Conservation (phyloP, 2,888 invertebrate genomes). For the Clitarchus hookeri region DNA sequence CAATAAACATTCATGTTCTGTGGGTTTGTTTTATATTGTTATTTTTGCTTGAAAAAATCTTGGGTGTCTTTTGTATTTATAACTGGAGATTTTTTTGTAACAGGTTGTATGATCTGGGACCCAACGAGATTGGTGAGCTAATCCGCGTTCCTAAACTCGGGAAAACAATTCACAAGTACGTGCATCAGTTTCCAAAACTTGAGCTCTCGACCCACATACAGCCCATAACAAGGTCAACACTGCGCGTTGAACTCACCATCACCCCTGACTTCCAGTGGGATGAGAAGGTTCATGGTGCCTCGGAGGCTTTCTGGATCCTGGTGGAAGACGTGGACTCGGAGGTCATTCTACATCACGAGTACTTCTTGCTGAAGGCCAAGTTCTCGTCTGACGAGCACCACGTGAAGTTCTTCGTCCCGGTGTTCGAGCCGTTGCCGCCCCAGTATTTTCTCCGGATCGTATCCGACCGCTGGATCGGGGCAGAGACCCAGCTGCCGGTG, state of each 20-base stretch:
- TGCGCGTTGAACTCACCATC: constrained; percentile 94
- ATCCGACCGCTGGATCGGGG: constrained; percentile 91
- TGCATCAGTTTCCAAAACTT: constrained; percentile 96
- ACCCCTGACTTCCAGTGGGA: constrained; percentile 99
- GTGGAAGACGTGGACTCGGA: constrained; percentile 89
- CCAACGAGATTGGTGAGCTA: constrained; percentile 96
- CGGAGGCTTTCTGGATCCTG: constrained; percentile 86
- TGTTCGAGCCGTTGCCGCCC: constrained; percentile 97
- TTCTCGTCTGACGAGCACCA: constrained; percentile 93
- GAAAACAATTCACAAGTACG: constrained; percentile 93
- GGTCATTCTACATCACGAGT: constrained; percentile 91
- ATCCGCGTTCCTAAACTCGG: constrained; percentile 90
- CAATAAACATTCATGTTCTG: too few species aligned
- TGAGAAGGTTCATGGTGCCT: constrained; percentile 80
- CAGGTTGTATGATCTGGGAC: constrained; percentile 91
- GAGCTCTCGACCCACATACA: constrained; percentile 97
- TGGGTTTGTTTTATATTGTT: too few species aligned
- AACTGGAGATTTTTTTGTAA: not conserved
- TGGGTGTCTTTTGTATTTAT: not conserved
- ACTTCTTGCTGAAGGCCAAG: constrained; percentile 92
- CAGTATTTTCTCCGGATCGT: constrained; percentile 94
- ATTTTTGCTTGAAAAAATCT: not conserved
- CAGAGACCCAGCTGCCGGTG: constrained; percentile 94
- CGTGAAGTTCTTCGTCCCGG: constrained; percentile 97
- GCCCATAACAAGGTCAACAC: constrained; percentile 91